Base-by-base conservation (phyloP, 2,113 vertebrate genomes). In the Ursus arctos region DNA sequence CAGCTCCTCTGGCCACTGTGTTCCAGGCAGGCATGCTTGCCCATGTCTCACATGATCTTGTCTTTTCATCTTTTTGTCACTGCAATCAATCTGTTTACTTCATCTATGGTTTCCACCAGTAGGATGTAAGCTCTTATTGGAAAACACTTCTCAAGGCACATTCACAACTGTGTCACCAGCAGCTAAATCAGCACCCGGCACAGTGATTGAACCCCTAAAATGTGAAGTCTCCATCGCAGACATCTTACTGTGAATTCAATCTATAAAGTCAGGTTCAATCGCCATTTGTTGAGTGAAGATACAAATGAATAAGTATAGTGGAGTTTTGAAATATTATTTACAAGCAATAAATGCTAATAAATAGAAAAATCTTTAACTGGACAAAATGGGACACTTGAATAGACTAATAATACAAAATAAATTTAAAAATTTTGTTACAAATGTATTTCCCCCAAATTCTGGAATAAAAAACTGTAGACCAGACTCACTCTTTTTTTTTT, bases 391-490 rank as follows among this genome's bases (percentile, higher is more conserved):
- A 89, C 77, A 92, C 16, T 67, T 92, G 33, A n/a, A 67, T 57
- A 94, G 69, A 67, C 10, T 16, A 85, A 80, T 59, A 82, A 83
- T 82, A 84, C n/a, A 81, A 87, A 91, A 43, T 49, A 65, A 51
- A 59, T 7, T 53, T 16, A 10, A 57, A 72, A 84, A 47, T 43
- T 33, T n/a, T 80, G 8, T 51, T 67, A 65, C 88, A 88, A 55
- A 51, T 65, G 26, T 80, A 84, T 86, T 93, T 82, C 12, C 31
- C 67, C 55, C 43, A 85, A 63, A 88, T 88, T 97, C 36, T 28
- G 77, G 26, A 85, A 61, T 36, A 74, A 36, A 87, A 81, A 65
- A 47, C 31, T 33, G 31, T 67, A 67, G 63, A 67, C 15, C 31
- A 67, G 31, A 16, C 74, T 95, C 67, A n/a, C 31, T 18, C n/a